Conservation (phyloP, 2,797 vertebrate species). For the Esox lucius region DNA sequence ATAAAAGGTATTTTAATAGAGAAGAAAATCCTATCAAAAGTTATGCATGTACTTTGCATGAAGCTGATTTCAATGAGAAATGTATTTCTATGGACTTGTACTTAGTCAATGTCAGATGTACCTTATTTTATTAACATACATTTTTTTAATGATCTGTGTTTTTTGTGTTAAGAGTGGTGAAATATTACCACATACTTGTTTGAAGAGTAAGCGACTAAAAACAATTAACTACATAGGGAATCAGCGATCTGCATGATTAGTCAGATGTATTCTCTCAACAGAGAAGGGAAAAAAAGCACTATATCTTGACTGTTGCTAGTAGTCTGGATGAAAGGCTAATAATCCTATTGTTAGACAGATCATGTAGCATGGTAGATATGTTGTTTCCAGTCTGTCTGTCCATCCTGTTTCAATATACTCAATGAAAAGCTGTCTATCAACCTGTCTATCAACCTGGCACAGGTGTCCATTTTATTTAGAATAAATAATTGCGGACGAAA, state of each 20-base stretch:
- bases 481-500: slow-evolving; percentile 1
- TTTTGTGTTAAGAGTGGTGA: too few species aligned
- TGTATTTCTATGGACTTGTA: too few species aligned
- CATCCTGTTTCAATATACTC: neutral
- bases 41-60: too few species aligned
- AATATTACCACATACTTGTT: too few species aligned
- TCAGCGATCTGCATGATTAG: neutral
- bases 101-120: too few species aligned
- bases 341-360: neutral
- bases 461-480: neutral
- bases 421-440: neutral
- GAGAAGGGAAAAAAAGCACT: neutral
- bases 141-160: too few species aligned
- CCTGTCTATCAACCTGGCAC: neutral
- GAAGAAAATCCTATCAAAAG: too few species aligned
- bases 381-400: neutral
- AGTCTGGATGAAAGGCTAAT: neutral
- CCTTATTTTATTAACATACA: too few species aligned
- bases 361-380: neutral
- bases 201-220: too few species aligned
- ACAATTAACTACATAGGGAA: neutral
- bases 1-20: too few species aligned
- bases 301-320: neutral
- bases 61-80: too few species aligned
- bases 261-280: neutral